phyloP scores from a whole-genome alignment of 2,113 vertebrate species.

The Okapia johnstoni region DNA sequence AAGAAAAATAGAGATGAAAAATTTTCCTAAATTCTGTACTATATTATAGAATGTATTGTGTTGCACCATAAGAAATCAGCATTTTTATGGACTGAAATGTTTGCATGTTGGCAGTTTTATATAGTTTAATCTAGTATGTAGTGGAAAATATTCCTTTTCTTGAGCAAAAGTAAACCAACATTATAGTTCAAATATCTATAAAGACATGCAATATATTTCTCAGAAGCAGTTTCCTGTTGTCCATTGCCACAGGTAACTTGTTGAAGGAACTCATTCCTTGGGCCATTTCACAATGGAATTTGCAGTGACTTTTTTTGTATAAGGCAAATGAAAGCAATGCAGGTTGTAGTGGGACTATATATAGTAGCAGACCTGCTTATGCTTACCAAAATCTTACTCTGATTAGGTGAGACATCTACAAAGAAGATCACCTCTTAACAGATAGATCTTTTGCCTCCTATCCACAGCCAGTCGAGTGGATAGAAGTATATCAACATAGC shows the following conservation, averaged over 20 bases:
- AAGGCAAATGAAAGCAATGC: not conserved
- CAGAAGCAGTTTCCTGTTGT: not conserved
- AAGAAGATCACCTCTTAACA: slow-evolving; percentile 31
- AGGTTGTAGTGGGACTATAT: not conserved
- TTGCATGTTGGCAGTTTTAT: slow-evolving; percentile 29
- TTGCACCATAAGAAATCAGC: not conserved
- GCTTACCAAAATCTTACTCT: not conserved
- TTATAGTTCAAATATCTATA: not conserved
- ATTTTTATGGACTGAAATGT: not conserved
- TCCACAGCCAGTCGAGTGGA: not conserved
- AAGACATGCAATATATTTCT: not conserved
- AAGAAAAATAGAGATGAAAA: not conserved
- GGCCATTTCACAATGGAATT: not conserved
- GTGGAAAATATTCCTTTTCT: not conserved
- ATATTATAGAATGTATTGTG: not conserved
- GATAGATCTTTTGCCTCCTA: slow-evolving; percentile 24
- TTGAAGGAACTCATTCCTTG: not conserved
- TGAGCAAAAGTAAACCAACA: not conserved
- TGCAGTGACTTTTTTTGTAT: slow-evolving; percentile 40
- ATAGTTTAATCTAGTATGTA: not conserved
- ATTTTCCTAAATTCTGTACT: not conserved
- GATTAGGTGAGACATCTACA: slow-evolving; percentile 23
- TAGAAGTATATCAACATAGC: slow-evolving; percentile 49
- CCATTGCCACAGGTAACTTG: not conserved
- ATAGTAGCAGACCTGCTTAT: not conserved